phyloP scores from a whole-genome alignment of 2,113 vertebrate genomes.

The Amphiprion ocellaris region DNA sequence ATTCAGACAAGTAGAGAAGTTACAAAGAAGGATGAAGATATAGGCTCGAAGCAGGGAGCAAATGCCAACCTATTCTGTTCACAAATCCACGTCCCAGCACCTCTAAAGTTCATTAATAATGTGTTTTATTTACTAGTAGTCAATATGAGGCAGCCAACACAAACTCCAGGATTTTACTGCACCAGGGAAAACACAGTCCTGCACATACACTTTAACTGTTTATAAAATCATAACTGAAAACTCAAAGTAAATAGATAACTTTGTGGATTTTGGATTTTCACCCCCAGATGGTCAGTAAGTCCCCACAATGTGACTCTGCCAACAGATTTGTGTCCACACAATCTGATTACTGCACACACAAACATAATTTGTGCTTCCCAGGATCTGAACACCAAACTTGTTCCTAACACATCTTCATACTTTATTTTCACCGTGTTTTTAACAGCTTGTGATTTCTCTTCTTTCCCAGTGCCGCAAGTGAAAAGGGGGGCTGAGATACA shows the following conservation, averaged over 20 bases:
- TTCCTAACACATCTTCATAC: slow-evolving; percentile 13
- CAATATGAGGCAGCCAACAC: background rate
- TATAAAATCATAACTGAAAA: too few species aligned
- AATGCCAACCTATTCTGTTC: background rate
- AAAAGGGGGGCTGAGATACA: slow-evolving; percentile 41
- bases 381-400: slow-evolving; percentile 6
- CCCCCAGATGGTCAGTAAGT: background rate
- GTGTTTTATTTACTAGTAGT: background rate
- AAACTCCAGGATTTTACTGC: background rate
- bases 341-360: background rate
- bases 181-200: background rate
- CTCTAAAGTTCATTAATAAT: background rate
- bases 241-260: background rate
- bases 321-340: background rate
- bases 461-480: slow-evolving; percentile 40
- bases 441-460: slow-evolving; percentile 57
- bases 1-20: too few species aligned
- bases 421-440: slow-evolving; percentile 37
- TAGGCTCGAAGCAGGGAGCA: background rate
- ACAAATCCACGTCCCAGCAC: background rate
- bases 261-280: background rate
- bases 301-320: background rate
- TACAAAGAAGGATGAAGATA: background rate
- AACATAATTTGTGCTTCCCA: background rate
- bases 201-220: background rate